A percentile compares a stretch with the other conserved stretches of the same genome.
Evolutionary conservation across 2,888 invertebrate species (phyloP).

Genomic region (Apamea anceps): DNA sequence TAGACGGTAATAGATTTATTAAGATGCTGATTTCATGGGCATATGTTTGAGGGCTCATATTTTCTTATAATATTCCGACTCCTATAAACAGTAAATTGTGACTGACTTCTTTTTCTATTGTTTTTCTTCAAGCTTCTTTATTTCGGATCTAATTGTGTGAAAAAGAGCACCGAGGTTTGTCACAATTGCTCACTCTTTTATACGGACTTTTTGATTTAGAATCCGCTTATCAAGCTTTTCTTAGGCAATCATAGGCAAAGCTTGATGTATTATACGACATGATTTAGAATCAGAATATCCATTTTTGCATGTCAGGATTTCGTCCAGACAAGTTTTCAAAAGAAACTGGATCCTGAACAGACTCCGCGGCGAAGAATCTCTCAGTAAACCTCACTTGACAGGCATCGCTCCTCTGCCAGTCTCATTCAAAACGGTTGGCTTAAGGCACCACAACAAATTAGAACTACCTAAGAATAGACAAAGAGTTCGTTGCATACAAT

Average conservation of each 20-base stretch:
- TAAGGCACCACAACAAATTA: conserved; percentile 3
- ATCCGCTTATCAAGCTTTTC: background rate
- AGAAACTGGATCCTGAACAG: background rate
- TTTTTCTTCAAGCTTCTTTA: background rate
- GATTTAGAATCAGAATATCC: background rate
- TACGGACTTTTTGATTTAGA: background rate
- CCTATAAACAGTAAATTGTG: background rate
- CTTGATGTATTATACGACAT: background rate
- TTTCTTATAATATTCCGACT: background rate
- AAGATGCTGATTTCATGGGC: conserved; percentile 14
- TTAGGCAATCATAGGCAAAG: background rate
- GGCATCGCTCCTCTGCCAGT: background rate
- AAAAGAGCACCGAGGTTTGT: background rate
- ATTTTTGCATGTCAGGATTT: background rate
- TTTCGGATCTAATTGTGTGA: background rate
- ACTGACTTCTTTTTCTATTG: background rate
- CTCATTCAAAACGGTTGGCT: background rate
- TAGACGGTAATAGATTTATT: conserved; percentile 20
- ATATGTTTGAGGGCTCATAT: background rate
- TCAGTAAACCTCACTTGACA: background rate
- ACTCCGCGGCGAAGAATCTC: background rate
- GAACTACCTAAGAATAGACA: conserved; percentile 18
- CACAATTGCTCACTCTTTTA: background rate
- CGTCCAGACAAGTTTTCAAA: background rate
- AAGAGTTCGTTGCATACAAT: conserved; percentile 24